A percentile compares a stretch with the other conserved stretches of the same genome.
Evolutionary conservation across 2,888 invertebrate genomes (phyloP).

Genomic region (Leuctra nigra): DNA sequence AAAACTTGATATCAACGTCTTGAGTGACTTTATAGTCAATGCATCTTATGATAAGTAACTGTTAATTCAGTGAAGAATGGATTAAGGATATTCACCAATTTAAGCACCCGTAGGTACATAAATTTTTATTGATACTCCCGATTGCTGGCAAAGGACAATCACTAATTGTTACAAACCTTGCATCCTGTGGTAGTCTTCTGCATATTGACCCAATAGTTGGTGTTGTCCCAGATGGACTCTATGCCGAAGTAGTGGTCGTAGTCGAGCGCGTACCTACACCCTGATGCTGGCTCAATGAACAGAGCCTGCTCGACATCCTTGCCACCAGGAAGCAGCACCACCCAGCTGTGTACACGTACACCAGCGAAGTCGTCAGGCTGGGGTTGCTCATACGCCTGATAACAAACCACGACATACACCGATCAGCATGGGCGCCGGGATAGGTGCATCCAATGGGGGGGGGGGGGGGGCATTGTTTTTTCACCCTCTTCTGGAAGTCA

Average conservation of each 20-base stretch:
- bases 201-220: conserved; percentile 75
- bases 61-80: no score
- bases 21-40: conserved; percentile 20
- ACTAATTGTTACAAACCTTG: no score
- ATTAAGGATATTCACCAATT: background rate
- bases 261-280: conserved; percentile 51
- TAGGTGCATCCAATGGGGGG: no score
- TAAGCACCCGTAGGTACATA: no score
- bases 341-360: conserved; percentile 77
- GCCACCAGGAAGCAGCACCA: conserved; percentile 55
- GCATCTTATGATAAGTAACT: background rate
- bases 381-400: conserved; percentile 58
- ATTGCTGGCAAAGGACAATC: no score
- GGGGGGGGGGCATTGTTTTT: no score
- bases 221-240: conserved; percentile 80
- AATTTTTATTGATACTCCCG: no score
- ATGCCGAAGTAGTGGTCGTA: conserved; percentile 62
- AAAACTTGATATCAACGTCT: background rate
- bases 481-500: background rate
- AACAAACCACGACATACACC: background rate
- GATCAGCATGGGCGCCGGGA: background rate
- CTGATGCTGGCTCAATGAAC: conserved; percentile 83
- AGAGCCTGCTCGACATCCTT: conserved; percentile 56
- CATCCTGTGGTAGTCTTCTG: conserved; percentile 50
- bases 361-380: conserved; percentile 59